phyloP scores from a whole-genome alignment of 2,797 vertebrate species.

The Benthosema pterotum region DNA sequence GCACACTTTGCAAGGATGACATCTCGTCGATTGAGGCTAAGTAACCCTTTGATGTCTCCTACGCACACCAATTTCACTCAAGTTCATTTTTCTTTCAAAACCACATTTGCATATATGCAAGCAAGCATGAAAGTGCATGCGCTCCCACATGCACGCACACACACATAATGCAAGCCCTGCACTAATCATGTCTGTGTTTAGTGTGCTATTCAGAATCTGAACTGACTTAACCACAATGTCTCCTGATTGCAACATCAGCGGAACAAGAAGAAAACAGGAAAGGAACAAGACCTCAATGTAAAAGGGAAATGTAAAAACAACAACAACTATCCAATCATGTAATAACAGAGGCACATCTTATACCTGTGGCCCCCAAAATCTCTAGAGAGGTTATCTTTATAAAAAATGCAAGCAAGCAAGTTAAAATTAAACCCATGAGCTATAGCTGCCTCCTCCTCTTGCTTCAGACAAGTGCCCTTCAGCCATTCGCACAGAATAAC shows the following conservation, averaged over 20 bases:
- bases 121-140: too few species aligned
- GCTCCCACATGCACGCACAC: too few species aligned
- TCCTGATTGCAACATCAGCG: constrained; percentile 59
- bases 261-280: constrained; percentile 56
- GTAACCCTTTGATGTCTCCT: neutral
- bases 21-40: constrained; percentile 25
- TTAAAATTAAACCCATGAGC: neutral
- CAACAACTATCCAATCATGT: constrained; percentile 27
- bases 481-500: neutral
- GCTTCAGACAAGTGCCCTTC: neutral
- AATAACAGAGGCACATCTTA: too few species aligned
- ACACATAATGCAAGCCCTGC: constrained; percentile 62
- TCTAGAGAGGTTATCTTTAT: neutral
- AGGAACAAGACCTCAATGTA: constrained; percentile 39
- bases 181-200: constrained; percentile 58
- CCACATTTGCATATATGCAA: too few species aligned
- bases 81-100: too few species aligned
- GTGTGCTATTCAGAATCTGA: constrained; percentile 34
- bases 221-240: constrained; percentile 56
- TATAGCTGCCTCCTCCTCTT: neutral
- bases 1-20: neutral
- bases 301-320: constrained; percentile 28
- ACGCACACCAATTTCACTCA: neutral
- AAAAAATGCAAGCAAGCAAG: too few species aligned
- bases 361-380: too few species aligned